Base-by-base conservation (phyloP, 2,888 invertebrate species). In the Drosophila macrospina region DNA sequence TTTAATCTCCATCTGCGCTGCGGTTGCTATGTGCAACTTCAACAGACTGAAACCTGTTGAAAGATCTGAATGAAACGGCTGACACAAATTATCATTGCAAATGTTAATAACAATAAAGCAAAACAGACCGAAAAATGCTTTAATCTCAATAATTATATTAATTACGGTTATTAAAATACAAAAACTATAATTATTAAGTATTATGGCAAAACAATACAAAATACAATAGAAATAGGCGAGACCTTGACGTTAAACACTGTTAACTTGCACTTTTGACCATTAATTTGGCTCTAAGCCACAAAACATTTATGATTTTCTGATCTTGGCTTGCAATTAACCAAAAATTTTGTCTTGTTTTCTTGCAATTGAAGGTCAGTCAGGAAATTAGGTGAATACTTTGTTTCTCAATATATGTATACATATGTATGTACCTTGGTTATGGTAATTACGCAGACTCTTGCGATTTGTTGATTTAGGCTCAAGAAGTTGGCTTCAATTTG, bases 321-420 rank as follows among this genome's bases (percentile, higher is more conserved):
- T 62, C 42, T 54, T 54, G 44, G 28, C 60, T 61, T 70, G 72
- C 72, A 76, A 60, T 62, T 61, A 45, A 48, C 39, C 20, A 20
- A 20, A 61, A 45, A 50, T 16, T 44, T 50, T 37, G 11, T 37
- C 10, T 8, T 34, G n/a, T 26, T 42, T 34, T 42, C 61, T 66
- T 65, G 63, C 81, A 69, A 86, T 74, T 84, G 81, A 86, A 81
- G 87, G 81, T 60, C 74, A 37, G 32, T 37, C 60, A 59, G 69
- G 65, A 79, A 73, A 85, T 78, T 70, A 66, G 67, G 45, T 51
- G 67, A 74, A 74, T 67, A 73, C 16, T 32, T 54, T 28, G 32
- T 41, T 2, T 39, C 26, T 71, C n/a, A n/a, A n/a, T n/a, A n/a
- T n/a, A n/a, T n/a, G n/a, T n/a, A n/a, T n/a, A n/a, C n/a, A n/a